Evolutionary conservation across 2,797 vertebrate genomes (phyloP), one percentile per base, ranked within the genome.

Genomic region (Microchirus variegatus): DNA sequence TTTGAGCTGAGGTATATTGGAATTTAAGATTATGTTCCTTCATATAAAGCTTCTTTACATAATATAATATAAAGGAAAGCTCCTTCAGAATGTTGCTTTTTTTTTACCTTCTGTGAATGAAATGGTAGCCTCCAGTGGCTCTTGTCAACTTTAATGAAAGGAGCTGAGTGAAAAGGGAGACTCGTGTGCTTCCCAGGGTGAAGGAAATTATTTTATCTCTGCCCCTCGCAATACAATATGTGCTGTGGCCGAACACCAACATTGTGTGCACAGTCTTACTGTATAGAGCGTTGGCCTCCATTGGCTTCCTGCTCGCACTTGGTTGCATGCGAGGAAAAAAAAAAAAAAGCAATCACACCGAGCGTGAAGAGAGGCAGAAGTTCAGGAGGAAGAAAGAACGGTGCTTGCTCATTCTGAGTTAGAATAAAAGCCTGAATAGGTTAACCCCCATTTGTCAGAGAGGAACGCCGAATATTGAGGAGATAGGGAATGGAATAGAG

Each of bases 141-240:
- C 36, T 12, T 46, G 47, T 73, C 53, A 73, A 22, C 31, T 47
- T 9, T 64, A 38, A 68, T 63, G 26, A 59, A 31, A 26, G 40
- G 36, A 61, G 31, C 18, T 49, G 16, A 52, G 65, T 36, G 31
- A 52, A 68, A 63, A 55, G 26, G 16, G 37, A 53, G 41, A 46
- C 9, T 14, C 26, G 19, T 50, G 43, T 17, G 15, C 45, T 46
- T 46, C 63, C 51, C 22, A 52, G 18, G 41, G 51, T 46, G n/a
- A n/a, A n/a, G n/a, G n/a, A n/a, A n/a, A n/a, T n/a, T n/a, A n/a
- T n/a, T n/a, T n/a, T n/a, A n/a, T n/a, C n/a, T n/a, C n/a, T n/a
- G 63, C 18, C 9, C 3, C 11, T 26, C 48, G 9, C 0, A n/a
- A 26, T 54, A 43, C n/a, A 67, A 19, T 18, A 38, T 40, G 37